Evolutionary conservation across 2,113 vertebrate species (phyloP).

Genomic region (Zosterops pallidus): DNA sequence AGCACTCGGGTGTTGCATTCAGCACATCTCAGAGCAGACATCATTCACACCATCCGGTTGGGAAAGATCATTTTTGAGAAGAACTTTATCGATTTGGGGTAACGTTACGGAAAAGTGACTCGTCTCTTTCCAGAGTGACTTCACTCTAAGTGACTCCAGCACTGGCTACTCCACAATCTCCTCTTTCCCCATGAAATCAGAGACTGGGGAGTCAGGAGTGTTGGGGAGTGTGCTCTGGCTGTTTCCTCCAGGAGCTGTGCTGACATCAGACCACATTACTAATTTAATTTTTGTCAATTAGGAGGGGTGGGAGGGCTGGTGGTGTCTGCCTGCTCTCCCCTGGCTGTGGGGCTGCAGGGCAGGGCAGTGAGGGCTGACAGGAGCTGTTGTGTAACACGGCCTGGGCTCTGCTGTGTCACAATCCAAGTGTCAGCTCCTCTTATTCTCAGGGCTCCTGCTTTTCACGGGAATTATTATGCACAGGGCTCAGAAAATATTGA

Average conservation of each 20-base stretch:
- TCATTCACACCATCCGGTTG: neutral
- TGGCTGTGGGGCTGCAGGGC: neutral
- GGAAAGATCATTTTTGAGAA: neutral
- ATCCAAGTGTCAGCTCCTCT: neutral
- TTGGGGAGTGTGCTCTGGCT: fast-evolving
- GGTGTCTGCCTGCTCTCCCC: neutral
- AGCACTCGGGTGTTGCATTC: neutral
- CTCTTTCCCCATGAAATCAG: neutral
- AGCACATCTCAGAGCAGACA: neutral
- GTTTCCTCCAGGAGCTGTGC: neutral
- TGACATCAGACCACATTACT: neutral
- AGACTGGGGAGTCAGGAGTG: neutral
- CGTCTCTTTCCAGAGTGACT: neutral
- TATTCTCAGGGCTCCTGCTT: neutral
- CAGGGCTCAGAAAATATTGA: neutral
- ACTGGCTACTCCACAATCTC: neutral
- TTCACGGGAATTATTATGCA: neutral
- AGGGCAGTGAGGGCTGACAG: neutral
- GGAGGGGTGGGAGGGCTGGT: neutral
- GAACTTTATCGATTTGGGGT: neutral
- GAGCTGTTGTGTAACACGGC: neutral
- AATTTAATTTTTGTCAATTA: neutral
- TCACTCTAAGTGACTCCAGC: neutral
- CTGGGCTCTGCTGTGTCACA: neutral
- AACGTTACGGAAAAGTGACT: neutral